These are phyloP conservation scores for Dendrocopos noguchii DNA, from an alignment of 2,113 vertebrate species.

Conservation along the genomic window DNA sequence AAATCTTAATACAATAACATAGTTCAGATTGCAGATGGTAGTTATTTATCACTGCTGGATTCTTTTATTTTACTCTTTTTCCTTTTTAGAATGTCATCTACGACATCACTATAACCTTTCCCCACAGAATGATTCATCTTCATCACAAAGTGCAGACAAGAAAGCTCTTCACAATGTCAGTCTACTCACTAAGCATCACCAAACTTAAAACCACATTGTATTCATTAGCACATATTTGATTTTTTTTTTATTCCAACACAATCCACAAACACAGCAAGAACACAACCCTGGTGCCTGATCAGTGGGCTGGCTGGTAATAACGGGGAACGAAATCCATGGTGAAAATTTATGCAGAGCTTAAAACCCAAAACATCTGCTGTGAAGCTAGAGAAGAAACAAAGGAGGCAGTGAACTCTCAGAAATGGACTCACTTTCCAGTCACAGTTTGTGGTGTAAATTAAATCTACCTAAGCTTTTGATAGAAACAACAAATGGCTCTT, in stretches of 20 bases:
- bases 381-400: not conserved
- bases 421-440: not conserved
- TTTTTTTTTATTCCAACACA: not conserved
- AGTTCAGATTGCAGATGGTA: slow-evolving; percentile 43
- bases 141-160: slow-evolving; percentile 9
- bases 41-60: slow-evolving; percentile 38
- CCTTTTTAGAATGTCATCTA: slow-evolving; percentile 34
- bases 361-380: not conserved
- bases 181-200: not conserved
- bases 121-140: slow-evolving; percentile 45
- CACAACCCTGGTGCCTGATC: not conserved
- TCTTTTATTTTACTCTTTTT: not conserved
- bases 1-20: slow-evolving; percentile 22
- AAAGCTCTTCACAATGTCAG: slow-evolving; percentile 1
- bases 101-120: slow-evolving; percentile 32
- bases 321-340: not conserved
- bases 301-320: not conserved
- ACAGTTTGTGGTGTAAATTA: not conserved
- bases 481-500: not conserved
- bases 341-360: not conserved
- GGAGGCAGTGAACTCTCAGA: not conserved
- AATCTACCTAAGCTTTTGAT: not conserved
- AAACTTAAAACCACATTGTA: not conserved
- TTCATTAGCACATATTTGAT: not conserved
- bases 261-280: not conserved